Percentiles rank a stretch among this genome's conserved stretches.
phyloP scores from a whole-genome alignment of 2,797 vertebrate genomes.

The Microctenopoma steveboyesi region DNA sequence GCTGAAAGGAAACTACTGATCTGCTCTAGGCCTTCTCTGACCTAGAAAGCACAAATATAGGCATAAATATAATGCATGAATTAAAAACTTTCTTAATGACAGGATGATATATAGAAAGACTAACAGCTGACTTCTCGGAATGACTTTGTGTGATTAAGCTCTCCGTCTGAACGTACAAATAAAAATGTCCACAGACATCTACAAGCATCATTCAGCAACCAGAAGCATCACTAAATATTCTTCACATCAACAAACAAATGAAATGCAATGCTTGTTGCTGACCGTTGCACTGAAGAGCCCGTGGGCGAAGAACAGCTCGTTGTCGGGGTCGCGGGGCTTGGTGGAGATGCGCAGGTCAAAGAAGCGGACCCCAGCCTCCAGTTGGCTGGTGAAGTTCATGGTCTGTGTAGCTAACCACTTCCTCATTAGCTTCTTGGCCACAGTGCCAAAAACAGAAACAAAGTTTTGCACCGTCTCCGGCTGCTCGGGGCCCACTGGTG shows the following conservation, averaged over 20 bases:
- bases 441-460: constrained; percentile 96
- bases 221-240: constrained; percentile 38
- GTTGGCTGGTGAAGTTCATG: constrained; percentile 95
- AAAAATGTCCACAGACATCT: constrained; percentile 22
- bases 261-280: constrained; percentile 35
- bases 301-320: constrained; percentile 97
- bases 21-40: constrained; percentile 95
- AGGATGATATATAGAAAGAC: neutral
- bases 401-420: constrained; percentile 99
- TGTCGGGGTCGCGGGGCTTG: constrained; percentile 96
- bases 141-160: constrained; percentile 26
- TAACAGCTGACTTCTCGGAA: constrained; percentile 36
- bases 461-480: constrained; percentile 98
- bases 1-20: constrained; percentile 91
- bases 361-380: constrained; percentile 95
- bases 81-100: neutral
- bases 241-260: constrained; percentile 34
- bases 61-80: neutral
- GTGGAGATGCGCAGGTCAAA: constrained; percentile 99
- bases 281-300: constrained; percentile 97
- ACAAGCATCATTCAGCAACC: constrained; percentile 51
- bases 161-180: constrained; percentile 20
- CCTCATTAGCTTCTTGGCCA: constrained; percentile 98
- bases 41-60: constrained; percentile 61
- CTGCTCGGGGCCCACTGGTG: constrained; percentile 96